Base-by-base conservation (phyloP, 2,888 invertebrate genomes). In the Leucophora obtusa region DNA sequence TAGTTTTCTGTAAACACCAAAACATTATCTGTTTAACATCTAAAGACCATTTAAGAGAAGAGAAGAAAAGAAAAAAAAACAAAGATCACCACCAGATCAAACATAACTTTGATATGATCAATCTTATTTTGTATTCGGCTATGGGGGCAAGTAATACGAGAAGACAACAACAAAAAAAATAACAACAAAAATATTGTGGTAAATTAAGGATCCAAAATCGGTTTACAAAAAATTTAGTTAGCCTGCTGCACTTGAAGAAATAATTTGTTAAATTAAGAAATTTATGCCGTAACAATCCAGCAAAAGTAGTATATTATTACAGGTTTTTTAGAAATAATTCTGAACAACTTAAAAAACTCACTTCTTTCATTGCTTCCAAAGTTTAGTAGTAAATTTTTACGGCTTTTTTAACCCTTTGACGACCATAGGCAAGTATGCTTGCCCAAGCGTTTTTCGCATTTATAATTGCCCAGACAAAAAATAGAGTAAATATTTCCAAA, bases 81-180 rank as follows among this genome's bases (percentile, higher is more conserved):
- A 66, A 77, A 81, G 77, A 81, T 81, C 77, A 81, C 65, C 70
- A 58, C 17, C 69, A 77, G 81, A 77, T 81, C 70, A 77, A 62
- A 75, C 50, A 81, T 70, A 81, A 74, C 77, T 73, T 74, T 47
- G 66, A 70, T 70, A 81, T 71, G 77, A 81, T 81, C 81, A 77
- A 81, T 81, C 73, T 77, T 74, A 81, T 66, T 81, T 81, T 65
- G 51, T 54, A 56, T 38, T 69, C 14, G 35, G 17, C 59, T 69
- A 63, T 24, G 43, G 24, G 38, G 71, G 82, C 76, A 83, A 83
- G 83, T 79, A 83, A 83, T 81, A 79, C 47, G 80, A 83, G 82
- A 81, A 60, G 72, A 54, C 79, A 59, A 11, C 62, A 69, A 43
- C 74, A 65, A 2, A 47, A 7, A 47, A 24, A 54, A 47, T 24